A percentile compares a stretch with the other conserved stretches of the same genome.
These are phyloP conservation scores for Anoncus sp. DNA, from an alignment of 2,888 invertebrate species.

Conservation along the genomic window DNA sequence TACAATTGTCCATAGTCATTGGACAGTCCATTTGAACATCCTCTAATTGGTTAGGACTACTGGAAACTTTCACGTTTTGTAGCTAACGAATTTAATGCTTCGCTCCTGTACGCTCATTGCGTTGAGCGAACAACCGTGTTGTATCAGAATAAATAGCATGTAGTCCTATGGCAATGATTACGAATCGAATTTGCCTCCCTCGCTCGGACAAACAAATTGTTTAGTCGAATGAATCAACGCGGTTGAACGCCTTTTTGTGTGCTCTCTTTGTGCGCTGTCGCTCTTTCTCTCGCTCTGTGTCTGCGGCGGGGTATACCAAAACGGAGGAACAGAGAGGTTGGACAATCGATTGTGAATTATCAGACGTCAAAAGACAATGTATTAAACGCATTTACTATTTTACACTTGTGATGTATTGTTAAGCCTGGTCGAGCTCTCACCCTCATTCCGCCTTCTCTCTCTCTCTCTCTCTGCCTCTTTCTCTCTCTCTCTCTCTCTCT, in stretches of 20 bases:
- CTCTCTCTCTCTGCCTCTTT: neutral
- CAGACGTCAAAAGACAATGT: neutral
- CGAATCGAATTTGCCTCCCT: conserved; percentile 10
- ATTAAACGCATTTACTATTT: conserved; percentile 11
- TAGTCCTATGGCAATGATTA: neutral
- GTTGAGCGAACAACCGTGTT: neutral
- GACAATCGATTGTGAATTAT: conserved; percentile 8
- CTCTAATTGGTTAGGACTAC: neutral
- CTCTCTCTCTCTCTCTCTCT: neutral
- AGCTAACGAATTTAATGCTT: neutral
- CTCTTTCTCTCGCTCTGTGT: conserved; percentile 11
- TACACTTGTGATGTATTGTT: conserved; percentile 11
- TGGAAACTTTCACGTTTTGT: neutral
- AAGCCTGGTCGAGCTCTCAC: neutral
- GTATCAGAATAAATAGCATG: conserved; percentile 36
- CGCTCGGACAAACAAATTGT: conserved; percentile 39
- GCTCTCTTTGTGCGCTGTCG: conserved; percentile 11
- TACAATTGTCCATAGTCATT: neutral
- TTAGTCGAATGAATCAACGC: conserved; percentile 32
- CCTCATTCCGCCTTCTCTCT: neutral
- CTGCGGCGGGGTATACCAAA: neutral
- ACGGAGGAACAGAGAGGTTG: neutral
- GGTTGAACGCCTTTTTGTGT: conserved; percentile 12
- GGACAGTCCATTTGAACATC: too few relatives aligned
- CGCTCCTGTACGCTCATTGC: neutral